These are phyloP conservation scores for Dolichotis patagonum DNA, from an alignment of 2,113 vertebrate species.

Conservation along the genomic window DNA sequence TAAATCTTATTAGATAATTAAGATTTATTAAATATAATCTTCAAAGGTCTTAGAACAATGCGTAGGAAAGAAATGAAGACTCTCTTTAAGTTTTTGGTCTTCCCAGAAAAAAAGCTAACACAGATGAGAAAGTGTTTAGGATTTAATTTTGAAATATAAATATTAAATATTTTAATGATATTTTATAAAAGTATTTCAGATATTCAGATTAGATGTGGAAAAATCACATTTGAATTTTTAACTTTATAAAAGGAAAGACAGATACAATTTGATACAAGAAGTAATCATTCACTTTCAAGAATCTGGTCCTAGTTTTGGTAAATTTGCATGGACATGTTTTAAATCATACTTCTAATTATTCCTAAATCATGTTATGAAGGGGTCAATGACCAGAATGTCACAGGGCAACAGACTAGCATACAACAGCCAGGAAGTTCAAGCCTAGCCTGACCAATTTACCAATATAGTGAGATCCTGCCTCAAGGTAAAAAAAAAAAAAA, in stretches of 20 bases:
- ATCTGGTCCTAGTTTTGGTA: background rate
- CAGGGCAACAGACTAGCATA: background rate
- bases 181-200: conserved; percentile 36
- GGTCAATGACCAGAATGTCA: background rate
- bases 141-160: conserved; percentile 4
- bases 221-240: background rate
- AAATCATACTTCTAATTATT: background rate
- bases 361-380: background rate
- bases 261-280: background rate
- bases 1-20: background rate
- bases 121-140: background rate
- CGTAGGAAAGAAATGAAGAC: background rate
- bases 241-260: background rate
- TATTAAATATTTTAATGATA: background rate
- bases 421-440: background rate
- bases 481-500: background rate
- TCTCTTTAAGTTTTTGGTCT: background rate
- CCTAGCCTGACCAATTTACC: background rate
- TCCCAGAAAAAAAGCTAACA: background rate
- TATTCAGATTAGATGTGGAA: background rate
- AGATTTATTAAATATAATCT: conserved; percentile 1
- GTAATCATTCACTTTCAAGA: background rate
- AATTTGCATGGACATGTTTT: background rate
- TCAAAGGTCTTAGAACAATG: conserved; percentile 40
- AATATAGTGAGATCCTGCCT: background rate